A percentile compares a stretch with the other conserved stretches of the same genome.
Evolutionary conservation across 2,888 invertebrate species (phyloP).

Genomic region (Microdon myrmicae): DNA sequence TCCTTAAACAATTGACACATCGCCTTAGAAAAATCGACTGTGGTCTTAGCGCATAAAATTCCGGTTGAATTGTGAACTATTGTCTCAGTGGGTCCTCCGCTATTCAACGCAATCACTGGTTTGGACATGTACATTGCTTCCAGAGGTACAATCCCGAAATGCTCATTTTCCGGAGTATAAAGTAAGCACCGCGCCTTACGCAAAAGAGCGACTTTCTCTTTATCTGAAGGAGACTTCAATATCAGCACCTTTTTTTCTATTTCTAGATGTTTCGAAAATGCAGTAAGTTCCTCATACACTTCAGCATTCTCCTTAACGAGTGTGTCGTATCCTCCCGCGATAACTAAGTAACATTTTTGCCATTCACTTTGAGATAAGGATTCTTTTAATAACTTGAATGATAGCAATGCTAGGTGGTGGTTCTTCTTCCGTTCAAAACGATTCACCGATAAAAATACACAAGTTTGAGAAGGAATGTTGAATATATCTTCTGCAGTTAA

Average conservation of each 20-base stretch:
- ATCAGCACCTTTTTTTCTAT: constrained; percentile 81
- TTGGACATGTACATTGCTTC: constrained; percentile 96
- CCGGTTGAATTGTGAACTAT: constrained; percentile 82
- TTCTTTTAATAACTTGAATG: constrained; percentile 76
- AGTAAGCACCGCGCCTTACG: constrained; percentile 80
- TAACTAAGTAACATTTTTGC: constrained; percentile 80
- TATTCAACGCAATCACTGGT: constrained; percentile 94
- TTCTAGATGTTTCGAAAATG: constrained; percentile 73
- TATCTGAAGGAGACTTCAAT: constrained; percentile 87
- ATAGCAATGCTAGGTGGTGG: constrained; percentile 83
- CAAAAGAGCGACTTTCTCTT: constrained; percentile 85
- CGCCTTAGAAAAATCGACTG: constrained; percentile 79
- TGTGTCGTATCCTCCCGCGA: constrained; percentile 97
- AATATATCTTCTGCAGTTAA: constrained; percentile 61
- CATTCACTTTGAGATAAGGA: constrained; percentile 71
- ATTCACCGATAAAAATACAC: constrained; percentile 92
- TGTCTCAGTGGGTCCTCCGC: constrained; percentile 96
- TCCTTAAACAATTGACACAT: constrained; percentile 77
- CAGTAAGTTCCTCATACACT: constrained; percentile 80
- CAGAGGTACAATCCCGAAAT: constrained; percentile 98
- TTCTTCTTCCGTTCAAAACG: constrained; percentile 98
- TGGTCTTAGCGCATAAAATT: constrained; percentile 77
- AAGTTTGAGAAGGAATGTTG: constrained; percentile 69
- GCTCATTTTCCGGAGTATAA: constrained; percentile 97
- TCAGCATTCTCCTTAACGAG: constrained; percentile 88